phyloP scores from a whole-genome alignment of 2,797 vertebrate species.

The Platyrinchus mystaceus region DNA sequence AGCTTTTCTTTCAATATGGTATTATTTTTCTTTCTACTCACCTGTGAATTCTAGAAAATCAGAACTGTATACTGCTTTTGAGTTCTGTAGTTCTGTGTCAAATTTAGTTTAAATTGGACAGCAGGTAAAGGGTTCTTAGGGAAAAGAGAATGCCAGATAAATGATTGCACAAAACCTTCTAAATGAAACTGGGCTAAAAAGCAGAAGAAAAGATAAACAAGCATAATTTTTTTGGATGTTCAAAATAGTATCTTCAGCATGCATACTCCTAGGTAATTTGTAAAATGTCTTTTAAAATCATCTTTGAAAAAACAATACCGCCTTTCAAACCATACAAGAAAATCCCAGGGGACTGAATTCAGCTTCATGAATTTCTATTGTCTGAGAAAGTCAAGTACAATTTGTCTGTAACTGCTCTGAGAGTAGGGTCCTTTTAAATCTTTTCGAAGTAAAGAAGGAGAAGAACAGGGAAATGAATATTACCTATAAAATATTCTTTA shows the following conservation, averaged over 20 bases:
- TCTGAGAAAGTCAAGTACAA: neutral
- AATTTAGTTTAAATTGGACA: neutral
- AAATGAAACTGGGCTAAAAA: neutral
- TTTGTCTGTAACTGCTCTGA: neutral
- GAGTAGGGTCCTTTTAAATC: neutral
- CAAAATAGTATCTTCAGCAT: neutral
- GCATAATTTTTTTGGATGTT: neutral
- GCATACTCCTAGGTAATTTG: neutral
- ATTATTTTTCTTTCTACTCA: neutral
- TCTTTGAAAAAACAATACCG: neutral
- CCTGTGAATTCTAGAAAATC: neutral
- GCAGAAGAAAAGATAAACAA: accelerated
- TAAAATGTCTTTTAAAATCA: neutral
- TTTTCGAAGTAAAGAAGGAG: neutral
- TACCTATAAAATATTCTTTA: neutral
- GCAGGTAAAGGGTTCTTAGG: neutral
- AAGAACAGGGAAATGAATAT: neutral
- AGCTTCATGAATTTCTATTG: neutral
- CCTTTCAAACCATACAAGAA: neutral
- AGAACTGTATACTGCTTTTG: neutral
- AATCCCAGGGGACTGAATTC: neutral
- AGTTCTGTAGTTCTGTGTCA: neutral
- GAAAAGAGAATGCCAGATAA: neutral
- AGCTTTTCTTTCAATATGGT: neutral
- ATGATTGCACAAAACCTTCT: neutral